Evolutionary conservation across 2,797 vertebrate species (phyloP).

Genomic region (Hypotaenidia philippensis): DNA sequence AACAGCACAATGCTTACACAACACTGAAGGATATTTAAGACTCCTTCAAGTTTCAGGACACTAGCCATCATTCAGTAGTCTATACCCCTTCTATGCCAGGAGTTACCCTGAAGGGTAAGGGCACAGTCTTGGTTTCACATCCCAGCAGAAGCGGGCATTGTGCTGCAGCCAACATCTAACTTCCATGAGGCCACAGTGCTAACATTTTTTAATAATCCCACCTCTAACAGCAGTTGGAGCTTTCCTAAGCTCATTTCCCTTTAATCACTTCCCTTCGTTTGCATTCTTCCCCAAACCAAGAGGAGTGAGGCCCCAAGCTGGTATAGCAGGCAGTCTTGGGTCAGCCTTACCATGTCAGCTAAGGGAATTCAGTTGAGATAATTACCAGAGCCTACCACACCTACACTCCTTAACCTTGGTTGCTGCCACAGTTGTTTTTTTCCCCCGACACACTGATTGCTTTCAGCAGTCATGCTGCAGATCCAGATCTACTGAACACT

Average conservation of each 20-base stretch:
- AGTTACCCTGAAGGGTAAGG: neutral
- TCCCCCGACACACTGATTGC: neutral
- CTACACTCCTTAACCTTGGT: neutral
- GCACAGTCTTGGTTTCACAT: neutral
- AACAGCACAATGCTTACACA: neutral
- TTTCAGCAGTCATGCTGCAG: neutral
- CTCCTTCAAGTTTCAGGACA: neutral
- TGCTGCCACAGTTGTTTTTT: neutral
- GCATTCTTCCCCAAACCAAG: neutral
- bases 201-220: neutral
- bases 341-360: neutral
- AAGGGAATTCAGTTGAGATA: neutral
- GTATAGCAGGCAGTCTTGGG: neutral
- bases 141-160: neutral
- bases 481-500: neutral
- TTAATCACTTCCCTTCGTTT: neutral
- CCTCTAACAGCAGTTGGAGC: neutral
- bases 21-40: neutral
- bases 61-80: conserved; percentile 8
- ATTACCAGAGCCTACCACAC: neutral
- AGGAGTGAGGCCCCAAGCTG: neutral
- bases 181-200: neutral
- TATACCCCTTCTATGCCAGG: neutral
- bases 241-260: neutral
- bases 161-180: neutral